A percentile compares a stretch with the other conserved stretches of the same genome.
phyloP scores from a whole-genome alignment of 1,140 invertebrate species.

The Dinothrombium tinctorium region DNA sequence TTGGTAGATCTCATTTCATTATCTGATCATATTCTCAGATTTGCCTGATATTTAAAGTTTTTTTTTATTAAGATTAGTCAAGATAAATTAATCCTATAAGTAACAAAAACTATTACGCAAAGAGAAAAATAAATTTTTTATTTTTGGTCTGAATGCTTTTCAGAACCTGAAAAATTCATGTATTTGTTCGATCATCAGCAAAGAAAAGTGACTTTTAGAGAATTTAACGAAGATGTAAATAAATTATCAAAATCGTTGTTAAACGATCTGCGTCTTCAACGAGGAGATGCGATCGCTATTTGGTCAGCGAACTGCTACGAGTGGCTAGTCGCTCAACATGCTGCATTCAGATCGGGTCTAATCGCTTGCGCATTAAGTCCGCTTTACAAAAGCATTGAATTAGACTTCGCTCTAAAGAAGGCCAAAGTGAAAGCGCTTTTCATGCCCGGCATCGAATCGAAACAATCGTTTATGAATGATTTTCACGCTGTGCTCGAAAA shows the following conservation, averaged over 20 bases:
- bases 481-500: slow-evolving; percentile 3
- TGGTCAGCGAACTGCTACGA: slow-evolving; percentile 10
- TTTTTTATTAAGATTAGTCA: too few species aligned
- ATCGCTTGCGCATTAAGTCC: slow-evolving; percentile 11
- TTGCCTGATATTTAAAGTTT: too few species aligned
- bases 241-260: slow-evolving; percentile 5
- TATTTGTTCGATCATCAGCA: too few species aligned
- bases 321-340: slow-evolving; percentile 8
- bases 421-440: slow-evolving; percentile 10
- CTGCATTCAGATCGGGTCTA: slow-evolving; percentile 6
- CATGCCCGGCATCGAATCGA: slow-evolving; percentile 8
- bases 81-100: too few species aligned
- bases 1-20: too few species aligned
- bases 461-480: slow-evolving; percentile 6
- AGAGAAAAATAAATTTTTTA: too few species aligned
- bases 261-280: slow-evolving; percentile 4
- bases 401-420: slow-evolving; percentile 10
- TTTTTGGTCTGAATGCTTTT: too few species aligned
- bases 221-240: slow-evolving; percentile 11
- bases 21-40: too few species aligned
- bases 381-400: slow-evolving; percentile 9
- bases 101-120: too few species aligned
- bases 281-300: slow-evolving; percentile 11
- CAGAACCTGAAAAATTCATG: too few species aligned
- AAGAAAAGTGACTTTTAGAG: slow-evolving; percentile 6